Evolutionary conservation across 2,888 invertebrate species (phyloP).

Genomic region (Leucophora obtusa): DNA sequence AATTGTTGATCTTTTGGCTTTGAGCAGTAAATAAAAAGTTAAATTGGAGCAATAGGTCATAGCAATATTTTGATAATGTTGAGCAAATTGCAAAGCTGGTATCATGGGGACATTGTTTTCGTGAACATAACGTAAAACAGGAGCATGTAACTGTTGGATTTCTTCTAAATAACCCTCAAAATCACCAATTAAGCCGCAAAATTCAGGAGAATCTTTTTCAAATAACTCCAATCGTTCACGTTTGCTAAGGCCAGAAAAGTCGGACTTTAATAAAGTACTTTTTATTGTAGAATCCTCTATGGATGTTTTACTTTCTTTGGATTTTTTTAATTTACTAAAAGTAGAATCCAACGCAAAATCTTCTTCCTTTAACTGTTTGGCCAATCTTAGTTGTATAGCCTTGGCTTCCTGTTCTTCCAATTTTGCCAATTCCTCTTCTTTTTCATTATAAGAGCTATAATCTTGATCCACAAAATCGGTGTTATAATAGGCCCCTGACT

Average conservation of each 20-base stretch:
- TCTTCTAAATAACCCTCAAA: constrained; percentile 86
- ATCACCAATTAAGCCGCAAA: constrained; percentile 87
- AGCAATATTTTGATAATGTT: constrained; percentile 84
- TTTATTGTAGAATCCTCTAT: constrained; percentile 8
- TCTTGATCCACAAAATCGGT: constrained; percentile 94
- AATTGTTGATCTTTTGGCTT: constrained; percentile 85
- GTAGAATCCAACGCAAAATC: constrained; percentile 83
- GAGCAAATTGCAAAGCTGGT: constrained; percentile 85
- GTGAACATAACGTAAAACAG: constrained; percentile 83
- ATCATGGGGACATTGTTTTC: constrained; percentile 83
- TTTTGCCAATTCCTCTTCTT: constrained; percentile 86
- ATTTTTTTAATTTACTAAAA: constrained; percentile 68
- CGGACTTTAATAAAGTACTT: constrained; percentile 83
- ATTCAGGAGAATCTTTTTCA: constrained; percentile 92
- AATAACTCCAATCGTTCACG: constrained; percentile 88
- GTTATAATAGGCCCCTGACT: constrained; percentile 87
- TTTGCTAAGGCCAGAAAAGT: constrained; percentile 86
- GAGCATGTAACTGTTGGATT: constrained; percentile 83
- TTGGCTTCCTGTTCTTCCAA: constrained; percentile 91
- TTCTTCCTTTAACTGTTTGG: constrained; percentile 87
- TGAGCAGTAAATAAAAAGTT: constrained; percentile 90
- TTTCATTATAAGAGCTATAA: constrained; percentile 80
- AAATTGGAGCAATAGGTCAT: constrained; percentile 92
- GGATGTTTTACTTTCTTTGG: constrained; percentile 70
- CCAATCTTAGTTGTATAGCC: constrained; percentile 87